Percentiles rank a stretch among this genome's conserved stretches.
phyloP scores from a whole-genome alignment of 2,113 vertebrate species.

The Drymodes brunneopygia region DNA sequence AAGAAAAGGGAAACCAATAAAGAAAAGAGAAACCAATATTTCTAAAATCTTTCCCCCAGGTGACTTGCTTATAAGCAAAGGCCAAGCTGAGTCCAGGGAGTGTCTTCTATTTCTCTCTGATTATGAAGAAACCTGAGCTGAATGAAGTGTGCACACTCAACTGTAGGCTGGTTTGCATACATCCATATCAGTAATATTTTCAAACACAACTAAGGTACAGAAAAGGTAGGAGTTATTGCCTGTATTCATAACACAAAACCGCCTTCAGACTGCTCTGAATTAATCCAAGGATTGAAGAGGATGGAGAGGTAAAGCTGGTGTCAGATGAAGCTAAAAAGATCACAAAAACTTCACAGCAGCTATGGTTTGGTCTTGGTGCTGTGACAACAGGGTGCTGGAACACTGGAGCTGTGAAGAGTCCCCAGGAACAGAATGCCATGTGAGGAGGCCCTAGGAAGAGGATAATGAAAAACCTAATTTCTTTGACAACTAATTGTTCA shows the following conservation, averaged over 20 bases:
- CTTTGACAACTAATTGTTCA: neutral
- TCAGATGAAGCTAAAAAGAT: neutral
- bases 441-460: neutral
- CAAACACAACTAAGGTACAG: neutral
- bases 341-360: neutral
- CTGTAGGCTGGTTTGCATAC: neutral
- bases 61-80: neutral
- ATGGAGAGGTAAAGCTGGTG: neutral
- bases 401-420: neutral
- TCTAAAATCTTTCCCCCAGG: neutral
- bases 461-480: neutral
- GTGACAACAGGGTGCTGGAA: neutral
- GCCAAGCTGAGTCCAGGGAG: neutral
- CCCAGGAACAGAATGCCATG: neutral
- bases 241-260: neutral
- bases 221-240: neutral
- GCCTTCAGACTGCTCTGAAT: neutral
- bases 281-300: neutral
- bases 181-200: neutral
- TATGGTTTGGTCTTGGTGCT: neutral
- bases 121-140: neutral
- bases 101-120: neutral
- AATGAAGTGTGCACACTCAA: neutral
- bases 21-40: neutral
- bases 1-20: neutral